phyloP scores from a whole-genome alignment of 2,113 vertebrate species.

The Sceloporus tristichus region DNA sequence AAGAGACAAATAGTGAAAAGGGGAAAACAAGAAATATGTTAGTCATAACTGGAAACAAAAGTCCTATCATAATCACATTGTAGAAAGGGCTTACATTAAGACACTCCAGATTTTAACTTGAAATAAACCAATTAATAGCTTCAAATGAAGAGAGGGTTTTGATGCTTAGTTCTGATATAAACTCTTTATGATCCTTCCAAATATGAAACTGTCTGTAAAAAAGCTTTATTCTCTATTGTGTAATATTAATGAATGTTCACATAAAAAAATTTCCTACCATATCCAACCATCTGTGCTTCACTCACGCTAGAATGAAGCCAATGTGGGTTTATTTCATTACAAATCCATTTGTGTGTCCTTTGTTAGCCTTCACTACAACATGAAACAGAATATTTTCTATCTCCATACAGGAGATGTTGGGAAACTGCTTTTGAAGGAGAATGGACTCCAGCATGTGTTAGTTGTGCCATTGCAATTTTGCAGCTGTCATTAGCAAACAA shows the following conservation, averaged over 20 bases:
- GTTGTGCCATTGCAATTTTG: constrained; percentile 47
- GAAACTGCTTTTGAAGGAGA: constrained; percentile 75
- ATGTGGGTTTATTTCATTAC: not conserved
- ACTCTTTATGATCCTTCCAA: not conserved
- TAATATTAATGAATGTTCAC: not conserved
- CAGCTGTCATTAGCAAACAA: constrained; percentile 50
- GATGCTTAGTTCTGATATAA: not conserved
- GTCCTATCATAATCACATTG: constrained; percentile 60
- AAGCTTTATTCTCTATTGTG: constrained; percentile 12
- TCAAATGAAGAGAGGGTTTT: not conserved
- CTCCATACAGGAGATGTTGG: constrained; percentile 51
- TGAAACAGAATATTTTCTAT: constrained; percentile 53
- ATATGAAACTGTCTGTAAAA: constrained; percentile 22
- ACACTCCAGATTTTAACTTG: constrained; percentile 46
- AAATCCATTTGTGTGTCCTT: constrained; percentile 23
- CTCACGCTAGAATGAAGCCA: not conserved
- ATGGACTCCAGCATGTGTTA: constrained; percentile 71
- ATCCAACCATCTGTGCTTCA: not conserved
- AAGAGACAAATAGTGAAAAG: constrained; percentile 74
- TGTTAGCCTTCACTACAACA: constrained; percentile 69
- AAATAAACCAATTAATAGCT: constrained; percentile 27
- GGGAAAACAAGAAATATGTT: constrained; percentile 71
- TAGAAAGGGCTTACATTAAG: constrained; percentile 72
- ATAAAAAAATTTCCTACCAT: not conserved
- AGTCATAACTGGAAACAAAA: constrained; percentile 52